These are phyloP conservation scores for Imbricaverruca yamaguchii DNA, from an alignment of 2,888 invertebrate species.

Conservation along the genomic window DNA sequence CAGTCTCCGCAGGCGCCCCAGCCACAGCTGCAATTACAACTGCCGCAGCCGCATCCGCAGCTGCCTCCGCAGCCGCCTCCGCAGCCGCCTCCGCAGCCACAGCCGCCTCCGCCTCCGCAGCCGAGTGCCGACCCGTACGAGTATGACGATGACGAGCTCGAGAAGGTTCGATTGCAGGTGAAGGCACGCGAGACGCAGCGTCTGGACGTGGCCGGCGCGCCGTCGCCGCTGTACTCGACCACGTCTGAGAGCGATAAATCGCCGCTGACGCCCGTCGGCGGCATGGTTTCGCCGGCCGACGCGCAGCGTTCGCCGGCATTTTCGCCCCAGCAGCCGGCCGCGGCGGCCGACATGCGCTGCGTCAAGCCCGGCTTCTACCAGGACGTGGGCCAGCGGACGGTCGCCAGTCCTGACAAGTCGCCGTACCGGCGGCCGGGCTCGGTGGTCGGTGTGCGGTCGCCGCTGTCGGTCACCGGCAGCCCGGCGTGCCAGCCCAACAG, in stretches of 20 bases:
- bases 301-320: slow-evolving; percentile 22
- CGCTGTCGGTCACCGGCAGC: neutral
- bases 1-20: too few relatives aligned
- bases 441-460: neutral
- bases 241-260: slow-evolving; percentile 20
- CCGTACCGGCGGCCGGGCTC: slow-evolving; percentile 6
- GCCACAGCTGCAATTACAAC: too few relatives aligned
- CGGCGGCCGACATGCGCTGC: neutral
- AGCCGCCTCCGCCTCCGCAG: neutral
- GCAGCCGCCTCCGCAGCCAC: neutral
- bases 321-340: slow-evolving; percentile 2
- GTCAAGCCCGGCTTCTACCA: slow-evolving; percentile 19
- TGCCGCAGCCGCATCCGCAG: neutral
- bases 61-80: neutral
- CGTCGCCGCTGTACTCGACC: slow-evolving; percentile 2
- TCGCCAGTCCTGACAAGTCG: slow-evolving; percentile 18
- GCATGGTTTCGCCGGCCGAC: slow-evolving; percentile 15
- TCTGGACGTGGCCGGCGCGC: neutral
- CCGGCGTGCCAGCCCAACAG: neutral
- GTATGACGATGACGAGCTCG: neutral
- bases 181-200: slow-evolving; percentile 13
- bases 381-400: neutral
- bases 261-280: slow-evolving; percentile 17
- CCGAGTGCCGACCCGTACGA: neutral
- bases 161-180: slow-evolving; percentile 4